phyloP scores from a whole-genome alignment of 1,140 invertebrate genomes.

The Grapholita molesta region DNA sequence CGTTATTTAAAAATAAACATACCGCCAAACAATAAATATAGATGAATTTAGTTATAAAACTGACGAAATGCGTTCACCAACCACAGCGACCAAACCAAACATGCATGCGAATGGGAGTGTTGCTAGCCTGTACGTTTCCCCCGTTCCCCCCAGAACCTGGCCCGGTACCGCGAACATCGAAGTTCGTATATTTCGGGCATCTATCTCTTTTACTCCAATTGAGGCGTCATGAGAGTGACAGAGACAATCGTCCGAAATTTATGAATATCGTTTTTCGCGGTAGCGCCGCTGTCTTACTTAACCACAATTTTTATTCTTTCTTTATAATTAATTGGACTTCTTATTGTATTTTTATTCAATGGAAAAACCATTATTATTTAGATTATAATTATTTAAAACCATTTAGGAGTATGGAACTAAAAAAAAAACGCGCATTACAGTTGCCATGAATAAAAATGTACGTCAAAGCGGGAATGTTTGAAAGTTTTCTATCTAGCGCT shows the following conservation, averaged over 20 bases:
- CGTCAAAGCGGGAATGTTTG: not conserved
- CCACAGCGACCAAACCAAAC: not conserved
- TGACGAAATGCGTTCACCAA: constrained; percentile 1
- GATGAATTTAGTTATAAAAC: constrained; percentile 23
- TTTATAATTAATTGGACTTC: not conserved
- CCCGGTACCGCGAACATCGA: too few species aligned
- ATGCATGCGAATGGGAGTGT: constrained; percentile 2
- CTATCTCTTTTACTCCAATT: too few species aligned
- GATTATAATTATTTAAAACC: not conserved
- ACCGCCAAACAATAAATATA: constrained; percentile 31
- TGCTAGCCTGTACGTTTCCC: not conserved
- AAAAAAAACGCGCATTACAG: not conserved
- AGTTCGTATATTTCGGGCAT: too few species aligned
- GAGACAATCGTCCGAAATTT: too few species aligned
- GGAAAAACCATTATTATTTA: too few species aligned
- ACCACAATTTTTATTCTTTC: not conserved
- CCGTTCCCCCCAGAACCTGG: too few species aligned
- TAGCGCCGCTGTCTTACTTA: too few species aligned
- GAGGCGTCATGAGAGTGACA: too few species aligned
- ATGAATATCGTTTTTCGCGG: too few species aligned
- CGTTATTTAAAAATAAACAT: constrained; percentile 25
- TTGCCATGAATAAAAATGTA: not conserved
- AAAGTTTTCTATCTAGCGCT: not conserved
- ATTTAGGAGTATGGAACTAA: not conserved
- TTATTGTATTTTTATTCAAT: too few species aligned